phyloP scores from a whole-genome alignment of 2,888 invertebrate genomes.

The Catocala sponsa region DNA sequence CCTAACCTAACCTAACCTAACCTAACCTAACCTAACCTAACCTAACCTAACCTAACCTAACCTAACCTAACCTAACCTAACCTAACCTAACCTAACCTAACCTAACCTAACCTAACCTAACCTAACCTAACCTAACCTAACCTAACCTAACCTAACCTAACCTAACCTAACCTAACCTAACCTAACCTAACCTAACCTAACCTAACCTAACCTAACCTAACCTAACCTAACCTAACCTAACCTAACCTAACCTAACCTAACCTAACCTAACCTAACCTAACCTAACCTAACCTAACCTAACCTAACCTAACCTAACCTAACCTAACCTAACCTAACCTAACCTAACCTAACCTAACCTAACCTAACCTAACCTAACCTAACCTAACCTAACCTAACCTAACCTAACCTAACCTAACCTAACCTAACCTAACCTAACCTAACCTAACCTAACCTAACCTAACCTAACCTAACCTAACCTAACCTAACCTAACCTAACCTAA shows the following conservation, averaged over 20 bases:
- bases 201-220: conserved; percentile 31
- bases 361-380: too few relatives aligned
- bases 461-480: too few relatives aligned
- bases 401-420: too few relatives aligned
- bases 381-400: too few relatives aligned
- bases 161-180: conserved; percentile 35
- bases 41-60: conserved; percentile 26
- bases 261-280: conserved; percentile 33
- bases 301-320: conserved; percentile 25
- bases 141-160: conserved; percentile 26
- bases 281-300: conserved; percentile 34
- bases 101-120: conserved; percentile 15
- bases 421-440: too few relatives aligned
- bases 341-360: too few relatives aligned
- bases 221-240: conserved; percentile 32
- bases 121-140: conserved; percentile 8
- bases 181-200: conserved; percentile 31
- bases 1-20: conserved; percentile 23
- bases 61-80: conserved; percentile 37
- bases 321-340: too few relatives aligned
- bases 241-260: conserved; percentile 35
- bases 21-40: conserved; percentile 9
- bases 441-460: too few relatives aligned
- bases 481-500: too few relatives aligned
- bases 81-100: conserved; percentile 33